Conservation (phyloP, 1,140 invertebrate genomes). For the Helicoverpa armigera region DNA sequence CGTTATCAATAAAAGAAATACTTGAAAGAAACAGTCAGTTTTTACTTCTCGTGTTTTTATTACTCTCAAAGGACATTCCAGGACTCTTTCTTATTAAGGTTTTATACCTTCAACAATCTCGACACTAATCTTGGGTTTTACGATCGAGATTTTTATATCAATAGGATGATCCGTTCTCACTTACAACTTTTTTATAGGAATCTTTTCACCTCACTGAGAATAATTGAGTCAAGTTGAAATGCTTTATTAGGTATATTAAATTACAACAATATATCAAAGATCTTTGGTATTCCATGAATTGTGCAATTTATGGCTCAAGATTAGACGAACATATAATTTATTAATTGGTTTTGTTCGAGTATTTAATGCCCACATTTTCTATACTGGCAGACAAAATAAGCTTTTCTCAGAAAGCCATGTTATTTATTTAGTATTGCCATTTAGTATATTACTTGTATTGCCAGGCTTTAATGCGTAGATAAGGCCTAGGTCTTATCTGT, state of each 20-base stretch:
- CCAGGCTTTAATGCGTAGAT: too few relatives aligned
- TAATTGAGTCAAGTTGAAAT: neutral
- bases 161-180: neutral
- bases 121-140: conserved; percentile 15
- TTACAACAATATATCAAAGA: too few relatives aligned
- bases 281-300: too few relatives aligned
- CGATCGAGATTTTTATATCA: conserved; percentile 25
- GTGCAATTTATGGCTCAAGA: too few relatives aligned
- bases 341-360: too few relatives aligned
- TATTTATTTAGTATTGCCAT: too few relatives aligned
- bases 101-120: conserved; percentile 17
- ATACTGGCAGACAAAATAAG: too few relatives aligned
- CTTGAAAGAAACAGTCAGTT: neutral
- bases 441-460: too few relatives aligned
- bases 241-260: neutral
- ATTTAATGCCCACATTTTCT: too few relatives aligned
- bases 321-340: too few relatives aligned
- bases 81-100: conserved; percentile 7
- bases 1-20: conserved; percentile 1
- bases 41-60: neutral
- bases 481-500: too few relatives aligned
- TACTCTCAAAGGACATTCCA: neutral
- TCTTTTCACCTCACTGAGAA: neutral
- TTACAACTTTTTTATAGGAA: neutral
- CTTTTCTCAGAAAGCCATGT: too few relatives aligned